These are phyloP conservation scores for Podocnemis expansa DNA, from an alignment of 2,113 vertebrate species.

Conservation along the genomic window DNA sequence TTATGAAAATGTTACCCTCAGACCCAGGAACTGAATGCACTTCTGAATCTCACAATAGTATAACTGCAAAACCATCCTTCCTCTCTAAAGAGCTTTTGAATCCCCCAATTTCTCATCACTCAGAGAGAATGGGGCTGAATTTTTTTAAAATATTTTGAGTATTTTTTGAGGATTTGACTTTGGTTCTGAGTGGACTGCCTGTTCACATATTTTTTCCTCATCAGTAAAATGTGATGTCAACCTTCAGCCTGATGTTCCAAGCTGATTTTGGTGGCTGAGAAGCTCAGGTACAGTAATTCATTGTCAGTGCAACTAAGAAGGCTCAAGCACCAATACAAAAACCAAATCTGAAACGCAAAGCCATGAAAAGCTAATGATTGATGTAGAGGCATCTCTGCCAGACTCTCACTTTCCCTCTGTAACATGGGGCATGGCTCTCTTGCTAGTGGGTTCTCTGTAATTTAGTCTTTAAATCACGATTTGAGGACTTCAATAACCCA, in stretches of 20 bases:
- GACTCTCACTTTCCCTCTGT: no score
- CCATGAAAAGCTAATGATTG: slow-evolving; percentile 62
- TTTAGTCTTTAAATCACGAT: no score
- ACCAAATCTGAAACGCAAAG: slow-evolving; percentile 55
- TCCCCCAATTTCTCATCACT: background rate
- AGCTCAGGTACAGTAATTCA: slow-evolving; percentile 12
- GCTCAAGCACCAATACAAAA: slow-evolving; percentile 52
- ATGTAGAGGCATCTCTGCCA: slow-evolving; percentile 62
- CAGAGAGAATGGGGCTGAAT: background rate
- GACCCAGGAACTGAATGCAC: background rate
- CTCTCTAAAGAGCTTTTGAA: background rate
- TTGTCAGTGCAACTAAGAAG: slow-evolving; percentile 19
- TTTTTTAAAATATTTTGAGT: background rate
- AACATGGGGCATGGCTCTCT: no score
- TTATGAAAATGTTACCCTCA: background rate
- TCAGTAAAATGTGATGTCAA: background rate
- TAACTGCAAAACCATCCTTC: background rate
- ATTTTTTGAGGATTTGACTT: background rate
- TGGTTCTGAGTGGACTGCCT: background rate
- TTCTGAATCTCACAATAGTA: background rate
- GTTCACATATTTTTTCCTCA: background rate
- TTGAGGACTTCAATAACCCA: no score
- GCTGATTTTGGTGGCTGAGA: background rate
- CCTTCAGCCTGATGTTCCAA: background rate
- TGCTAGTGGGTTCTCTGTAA: no score